phyloP scores from a whole-genome alignment of 2,888 invertebrate species.

The Heterodera filipjevi region DNA sequence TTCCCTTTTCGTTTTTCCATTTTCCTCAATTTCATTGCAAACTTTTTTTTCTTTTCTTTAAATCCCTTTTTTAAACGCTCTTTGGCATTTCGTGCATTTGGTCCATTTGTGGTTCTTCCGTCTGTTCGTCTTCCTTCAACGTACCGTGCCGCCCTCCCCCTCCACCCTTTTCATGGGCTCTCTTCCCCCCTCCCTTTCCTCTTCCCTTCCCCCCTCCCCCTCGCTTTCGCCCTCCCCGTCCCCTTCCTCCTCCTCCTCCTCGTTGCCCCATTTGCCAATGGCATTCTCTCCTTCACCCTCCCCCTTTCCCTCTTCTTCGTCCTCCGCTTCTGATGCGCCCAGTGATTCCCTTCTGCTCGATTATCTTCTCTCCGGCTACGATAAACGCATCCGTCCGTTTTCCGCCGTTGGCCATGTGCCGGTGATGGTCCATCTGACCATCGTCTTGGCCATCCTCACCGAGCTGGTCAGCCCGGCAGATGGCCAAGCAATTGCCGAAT shows the following conservation, averaged over 20 bases:
- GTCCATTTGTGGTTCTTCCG: too few relatives aligned
- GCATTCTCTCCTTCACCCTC: background rate
- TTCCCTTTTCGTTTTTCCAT: background rate
- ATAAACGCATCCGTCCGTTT: constrained; percentile 56
- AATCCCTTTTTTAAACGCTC: background rate
- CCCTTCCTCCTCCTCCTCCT: background rate
- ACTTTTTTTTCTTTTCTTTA: background rate
- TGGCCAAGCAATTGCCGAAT: background rate
- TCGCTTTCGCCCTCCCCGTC: background rate
- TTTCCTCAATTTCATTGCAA: background rate
- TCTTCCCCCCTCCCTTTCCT: background rate
- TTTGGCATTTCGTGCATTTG: background rate
- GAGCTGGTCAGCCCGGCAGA: constrained; percentile 49
- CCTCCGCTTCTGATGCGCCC: background rate
- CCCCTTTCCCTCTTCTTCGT: background rate
- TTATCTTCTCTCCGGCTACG: constrained; percentile 50
- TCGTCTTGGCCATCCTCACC: constrained; percentile 60
- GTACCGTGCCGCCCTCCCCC: background rate
- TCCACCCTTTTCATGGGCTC: background rate
- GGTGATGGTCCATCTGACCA: constrained; percentile 59
- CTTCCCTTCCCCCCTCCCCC: background rate
- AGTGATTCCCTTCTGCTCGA: constrained; percentile 38
- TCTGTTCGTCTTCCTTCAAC: background rate
- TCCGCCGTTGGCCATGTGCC: constrained; percentile 50
- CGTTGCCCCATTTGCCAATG: background rate